Evolutionary conservation across 2,888 invertebrate genomes (phyloP), one percentile per base, ranked within the genome.

Genomic region (Tridacna crocea): DNA sequence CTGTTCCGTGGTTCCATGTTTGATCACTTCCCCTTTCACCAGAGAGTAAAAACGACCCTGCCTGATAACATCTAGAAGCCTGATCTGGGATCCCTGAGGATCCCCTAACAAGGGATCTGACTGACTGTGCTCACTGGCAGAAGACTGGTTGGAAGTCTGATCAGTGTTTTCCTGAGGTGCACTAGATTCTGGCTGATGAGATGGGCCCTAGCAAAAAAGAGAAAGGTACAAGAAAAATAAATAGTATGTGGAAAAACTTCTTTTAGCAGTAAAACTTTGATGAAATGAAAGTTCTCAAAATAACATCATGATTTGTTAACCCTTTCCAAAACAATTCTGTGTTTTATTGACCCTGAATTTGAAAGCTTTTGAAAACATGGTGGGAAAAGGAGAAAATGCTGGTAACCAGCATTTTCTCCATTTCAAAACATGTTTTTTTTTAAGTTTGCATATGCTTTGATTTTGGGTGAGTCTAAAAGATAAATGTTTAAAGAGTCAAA

Each of bases 61-160:
- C 15, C 65, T 22, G 17, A 83, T 26, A 13, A 74, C 66, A 4
- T 79, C 61, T 26, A 77, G 77, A 19, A 80, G 60, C 26, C 58
- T 70, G 15, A 80, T 75, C 66, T 77, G 63, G 17, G 79, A 48
- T n/a, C 74, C 61, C 19, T 74, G 46, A 19, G 66, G 61, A 48
- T 77, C 75, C 10, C 80, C 83, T 55, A 83, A 74, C 17, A 83
- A 65, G 68, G 77, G 61, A 22, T 60, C 74, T 36, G 74, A 74
- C 61, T 61, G 74, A 74, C 74, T 74, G n/a, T 74, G 74, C 11
- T 46, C 61, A 61, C 74, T 74, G 8, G 36, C 47, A 8, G 70
- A 70, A 8, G 70, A 70, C 22, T 70, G 70, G 70, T 70, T 70
- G 4, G 70, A 70, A 0, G 70, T 70, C 26, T 70, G 70, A 70